phyloP scores from a whole-genome alignment of 2,888 invertebrate species.

The Boloria euphrosyne region DNA sequence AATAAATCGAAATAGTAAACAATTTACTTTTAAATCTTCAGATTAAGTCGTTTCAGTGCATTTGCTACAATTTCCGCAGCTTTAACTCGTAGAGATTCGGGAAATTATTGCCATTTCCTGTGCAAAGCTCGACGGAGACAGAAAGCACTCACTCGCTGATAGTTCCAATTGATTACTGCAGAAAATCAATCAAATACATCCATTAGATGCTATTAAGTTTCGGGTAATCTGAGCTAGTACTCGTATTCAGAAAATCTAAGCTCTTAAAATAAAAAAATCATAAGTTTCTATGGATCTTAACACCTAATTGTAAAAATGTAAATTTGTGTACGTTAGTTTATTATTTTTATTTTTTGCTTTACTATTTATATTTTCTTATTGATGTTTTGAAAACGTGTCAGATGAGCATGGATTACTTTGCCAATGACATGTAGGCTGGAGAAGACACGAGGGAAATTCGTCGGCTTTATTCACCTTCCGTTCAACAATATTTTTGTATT shows the following conservation, averaged over 20 bases:
- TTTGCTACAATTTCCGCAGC: constrained; percentile 45
- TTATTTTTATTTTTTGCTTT: no score
- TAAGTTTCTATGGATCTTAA: no score
- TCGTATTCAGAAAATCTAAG: not conserved
- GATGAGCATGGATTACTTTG: no score
- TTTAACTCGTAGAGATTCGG: constrained; percentile 38
- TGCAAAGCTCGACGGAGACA: constrained; percentile 7
- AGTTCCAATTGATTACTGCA: constrained; percentile 11
- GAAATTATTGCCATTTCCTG: constrained; percentile 48
- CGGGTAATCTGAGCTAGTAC: no score
- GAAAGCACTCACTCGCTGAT: constrained; percentile 12
- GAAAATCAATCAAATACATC: constrained; percentile 1
- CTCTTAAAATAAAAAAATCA: not conserved
- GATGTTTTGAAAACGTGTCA: no score
- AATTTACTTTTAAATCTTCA: constrained; percentile 11
- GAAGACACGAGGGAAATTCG: no score
- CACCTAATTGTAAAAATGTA: no score
- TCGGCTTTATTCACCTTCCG: no score
- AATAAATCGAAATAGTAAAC: constrained; percentile 22
- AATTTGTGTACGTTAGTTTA: no score
- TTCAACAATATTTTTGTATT: no score
- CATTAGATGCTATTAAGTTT: not conserved
- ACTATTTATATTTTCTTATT: no score
- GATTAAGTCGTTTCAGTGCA: constrained; percentile 26
- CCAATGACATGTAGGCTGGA: no score